Evolutionary conservation across 2,797 vertebrate genomes (phyloP), one percentile per base, ranked within the genome.

Genomic region (Enoplosus armatus): DNA sequence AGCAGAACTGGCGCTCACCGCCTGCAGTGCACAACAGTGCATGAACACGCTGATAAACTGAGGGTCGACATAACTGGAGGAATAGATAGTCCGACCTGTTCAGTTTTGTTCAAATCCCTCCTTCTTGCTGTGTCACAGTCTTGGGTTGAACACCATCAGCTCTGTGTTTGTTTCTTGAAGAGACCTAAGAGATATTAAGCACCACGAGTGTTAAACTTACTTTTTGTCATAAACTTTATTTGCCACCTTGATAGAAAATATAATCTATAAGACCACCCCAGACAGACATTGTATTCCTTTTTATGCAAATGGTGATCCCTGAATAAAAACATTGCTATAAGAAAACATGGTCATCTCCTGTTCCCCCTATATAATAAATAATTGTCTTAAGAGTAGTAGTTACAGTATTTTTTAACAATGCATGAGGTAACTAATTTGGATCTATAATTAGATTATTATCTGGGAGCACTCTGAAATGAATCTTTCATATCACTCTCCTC

Each of bases 21-120:
- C 83, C 87, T 27, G 79, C 88, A 85, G 87, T 84, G 86, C 84
- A 86, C 81, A 89, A 82, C 81, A 78, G 80, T 67, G 70, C 80
- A 87, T 69, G 56, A 80, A 79, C 82, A 80, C 48, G 27, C 67
- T 59, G 80, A 86, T 69, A 63, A 74, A 79, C 56, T 66, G 66
- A 87, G 64, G 73, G 69, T 75, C 65, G 1, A 68, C 77, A 33
- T 39, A 61, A 75, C 65, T 75, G 43, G 20, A 66, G 60, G 77
- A 70, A 59, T 2, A 79, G 45, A 81, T 18, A 14, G 24, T 61
- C 58, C 73, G 60, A 87, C 73, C 68, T 51, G 24, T 51, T 64
- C 37, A 53, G 63, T 45, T 61, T 48, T 72, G 70, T 61, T 72
- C 12, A 70, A 54, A 72, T 61, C 26, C 50, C 0, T 67, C 37